These are phyloP conservation scores for Blera fallax DNA, from an alignment of 2,888 invertebrate species.

Conservation along the genomic window DNA sequence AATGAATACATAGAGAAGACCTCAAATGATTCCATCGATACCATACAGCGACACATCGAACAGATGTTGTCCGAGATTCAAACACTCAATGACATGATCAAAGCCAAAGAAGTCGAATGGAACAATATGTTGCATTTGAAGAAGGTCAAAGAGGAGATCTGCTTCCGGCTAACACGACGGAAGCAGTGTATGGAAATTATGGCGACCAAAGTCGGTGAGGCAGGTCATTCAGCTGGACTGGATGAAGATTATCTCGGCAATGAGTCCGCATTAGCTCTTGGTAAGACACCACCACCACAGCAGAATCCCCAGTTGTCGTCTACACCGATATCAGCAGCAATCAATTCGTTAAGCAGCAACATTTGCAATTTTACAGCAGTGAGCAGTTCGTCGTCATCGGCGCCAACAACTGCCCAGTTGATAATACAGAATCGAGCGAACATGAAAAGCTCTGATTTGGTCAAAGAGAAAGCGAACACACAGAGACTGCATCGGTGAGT, in stretches of 20 bases:
- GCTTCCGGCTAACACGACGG: conserved; percentile 87
- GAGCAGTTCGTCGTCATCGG: conserved; percentile 70
- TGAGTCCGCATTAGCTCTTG: conserved; percentile 35
- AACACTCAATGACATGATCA: conserved; percentile 88
- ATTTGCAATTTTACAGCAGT: conserved; percentile 57
- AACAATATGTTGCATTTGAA: conserved; percentile 91
- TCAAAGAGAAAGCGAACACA: conserved; percentile 77
- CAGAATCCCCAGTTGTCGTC: conserved; percentile 40
- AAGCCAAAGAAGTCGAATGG: conserved; percentile 93
- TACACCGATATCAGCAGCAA: conserved; percentile 39
- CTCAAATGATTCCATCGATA: conserved; percentile 85
- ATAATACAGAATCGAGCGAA: conserved; percentile 77
- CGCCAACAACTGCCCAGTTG: conserved; percentile 74
- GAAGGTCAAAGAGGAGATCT: conserved; percentile 92
- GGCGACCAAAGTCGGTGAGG: conserved; percentile 75
- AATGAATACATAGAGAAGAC: conserved; percentile 86
- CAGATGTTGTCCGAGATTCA: conserved; percentile 87
- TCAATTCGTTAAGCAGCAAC: conserved; percentile 46
- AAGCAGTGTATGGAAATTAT: conserved; percentile 84
- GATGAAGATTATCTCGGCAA: conserved; percentile 51
- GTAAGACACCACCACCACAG: conserved; percentile 42
- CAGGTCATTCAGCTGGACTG: conserved; percentile 70
- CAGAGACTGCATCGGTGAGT: conserved; percentile 78
- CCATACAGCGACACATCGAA: conserved; percentile 85
- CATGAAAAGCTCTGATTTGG: conserved; percentile 77